Conservation (phyloP, 2,113 vertebrate species). For the Sorex araneus region DNA sequence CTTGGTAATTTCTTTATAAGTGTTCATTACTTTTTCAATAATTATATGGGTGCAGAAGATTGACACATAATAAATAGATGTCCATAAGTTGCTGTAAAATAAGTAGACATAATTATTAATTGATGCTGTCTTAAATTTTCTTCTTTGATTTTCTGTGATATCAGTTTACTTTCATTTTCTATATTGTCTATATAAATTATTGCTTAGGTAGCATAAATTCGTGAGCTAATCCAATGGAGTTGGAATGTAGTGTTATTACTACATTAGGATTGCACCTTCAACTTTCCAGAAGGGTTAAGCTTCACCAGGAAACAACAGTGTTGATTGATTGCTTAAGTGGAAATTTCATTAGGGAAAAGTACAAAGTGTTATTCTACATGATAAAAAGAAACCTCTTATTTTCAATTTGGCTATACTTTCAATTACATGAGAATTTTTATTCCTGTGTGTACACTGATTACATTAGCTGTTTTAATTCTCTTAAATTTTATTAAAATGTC, state of each 20-base stretch:
- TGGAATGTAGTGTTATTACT: neutral
- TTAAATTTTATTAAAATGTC: conserved; percentile 50
- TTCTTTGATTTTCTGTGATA: neutral
- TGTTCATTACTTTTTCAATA: neutral
- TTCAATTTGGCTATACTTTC: neutral
- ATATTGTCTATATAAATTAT: neutral
- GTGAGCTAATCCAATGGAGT: too few species aligned
- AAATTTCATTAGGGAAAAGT: neutral
- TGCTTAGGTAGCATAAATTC: neutral
- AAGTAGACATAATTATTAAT: neutral
- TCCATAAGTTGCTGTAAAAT: neutral
- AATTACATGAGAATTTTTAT: conserved; percentile 18
- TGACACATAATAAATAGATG: neutral
- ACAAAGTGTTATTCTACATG: neutral
- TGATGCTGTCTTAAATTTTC: neutral
- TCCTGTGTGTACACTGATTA: neutral
- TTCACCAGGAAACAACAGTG: conserved; percentile 33
- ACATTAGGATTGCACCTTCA: neutral
- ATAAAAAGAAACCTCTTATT: neutral
- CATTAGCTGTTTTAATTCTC: conserved; percentile 34
- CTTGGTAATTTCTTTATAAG: neutral
- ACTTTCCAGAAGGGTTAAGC: neutral
- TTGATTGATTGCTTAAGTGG: too few species aligned
- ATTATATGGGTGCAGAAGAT: neutral
- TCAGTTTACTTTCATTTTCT: too few species aligned